Percentiles rank a stretch among this genome's conserved stretches.
Evolutionary conservation across 92 coral and sea anemone species (phyloP).

Genomic region (Porites lobata): DNA sequence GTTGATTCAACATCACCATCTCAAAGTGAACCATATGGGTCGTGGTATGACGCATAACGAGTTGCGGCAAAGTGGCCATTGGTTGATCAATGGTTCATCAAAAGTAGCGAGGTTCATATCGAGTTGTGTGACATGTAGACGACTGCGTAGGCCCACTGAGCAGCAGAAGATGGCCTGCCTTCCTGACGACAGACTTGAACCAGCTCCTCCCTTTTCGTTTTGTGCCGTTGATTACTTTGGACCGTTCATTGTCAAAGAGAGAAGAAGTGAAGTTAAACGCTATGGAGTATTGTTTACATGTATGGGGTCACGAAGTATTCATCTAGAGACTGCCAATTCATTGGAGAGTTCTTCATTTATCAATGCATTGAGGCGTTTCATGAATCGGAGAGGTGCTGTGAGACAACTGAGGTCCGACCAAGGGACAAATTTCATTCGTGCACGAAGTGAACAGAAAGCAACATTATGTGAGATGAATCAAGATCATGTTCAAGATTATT

Average conservation of each 20-base stretch:
- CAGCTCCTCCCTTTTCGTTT: constrained; percentile 14
- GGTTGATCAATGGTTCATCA: constrained; percentile 32
- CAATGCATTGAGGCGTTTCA: no score
- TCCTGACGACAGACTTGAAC: constrained; percentile 41
- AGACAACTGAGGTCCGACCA: constrained; percentile 41
- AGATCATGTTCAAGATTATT: constrained; percentile 22
- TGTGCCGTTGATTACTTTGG: no score
- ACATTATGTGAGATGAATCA: constrained; percentile 35
- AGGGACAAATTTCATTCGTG: constrained; percentile 40
- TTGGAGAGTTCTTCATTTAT: no score
- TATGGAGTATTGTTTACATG: no score
- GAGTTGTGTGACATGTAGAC: constrained; percentile 31
- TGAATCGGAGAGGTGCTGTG: background rate
- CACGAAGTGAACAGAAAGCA: constrained; percentile 20
- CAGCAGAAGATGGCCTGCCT: constrained; percentile 36
- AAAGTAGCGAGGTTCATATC: constrained; percentile 12
- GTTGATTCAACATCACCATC: constrained; percentile 15
- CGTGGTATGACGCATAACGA: constrained; percentile 23
- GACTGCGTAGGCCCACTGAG: constrained; percentile 3
- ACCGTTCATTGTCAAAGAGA: no score
- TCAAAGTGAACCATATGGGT: constrained; percentile 32
- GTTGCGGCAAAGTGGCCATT: constrained; percentile 13
- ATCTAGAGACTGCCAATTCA: no score
- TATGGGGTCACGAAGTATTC: no score
- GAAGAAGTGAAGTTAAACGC: no score